Conservation (phyloP, 2,888 invertebrate species). For the Entomobrya proxima region DNA sequence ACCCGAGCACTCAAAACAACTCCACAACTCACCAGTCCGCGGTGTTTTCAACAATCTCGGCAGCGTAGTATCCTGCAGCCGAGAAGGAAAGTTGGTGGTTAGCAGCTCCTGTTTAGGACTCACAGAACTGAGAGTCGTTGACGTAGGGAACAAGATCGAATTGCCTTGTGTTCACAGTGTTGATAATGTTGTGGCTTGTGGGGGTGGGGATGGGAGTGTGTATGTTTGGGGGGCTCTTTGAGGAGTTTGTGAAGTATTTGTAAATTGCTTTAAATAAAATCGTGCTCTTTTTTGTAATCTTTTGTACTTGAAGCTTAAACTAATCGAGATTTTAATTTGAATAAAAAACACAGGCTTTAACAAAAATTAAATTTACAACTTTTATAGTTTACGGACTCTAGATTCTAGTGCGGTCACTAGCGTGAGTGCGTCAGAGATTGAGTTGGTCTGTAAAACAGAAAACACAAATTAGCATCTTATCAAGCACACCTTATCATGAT, state of each 20-base stretch:
- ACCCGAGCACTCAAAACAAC: slow-evolving; percentile 63
- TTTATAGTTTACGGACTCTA: not conserved
- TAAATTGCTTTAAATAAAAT: too few relatives aligned
- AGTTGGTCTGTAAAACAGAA: slow-evolving; percentile 27
- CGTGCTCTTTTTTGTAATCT: too few relatives aligned
- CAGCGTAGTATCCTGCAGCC: slow-evolving; percentile 70
- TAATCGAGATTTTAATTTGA: too few relatives aligned
- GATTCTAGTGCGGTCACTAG: slow-evolving; percentile 30
- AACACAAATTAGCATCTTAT: not conserved
- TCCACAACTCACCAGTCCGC: slow-evolving; percentile 70
- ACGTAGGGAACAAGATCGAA: slow-evolving; percentile 47
- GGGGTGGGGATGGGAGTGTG: slow-evolving; percentile 72
- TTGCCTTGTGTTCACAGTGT: slow-evolving; percentile 68
- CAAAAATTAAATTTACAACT: not conserved
- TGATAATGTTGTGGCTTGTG: slow-evolving; percentile 72
- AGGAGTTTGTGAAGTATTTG: not conserved
- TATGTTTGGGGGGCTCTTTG: slow-evolving; percentile 64
- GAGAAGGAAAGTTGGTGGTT: slow-evolving; percentile 70
- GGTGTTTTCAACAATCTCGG: slow-evolving; percentile 72
- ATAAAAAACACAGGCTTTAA: not conserved
- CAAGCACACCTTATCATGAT: not conserved
- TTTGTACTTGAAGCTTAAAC: too few relatives aligned
- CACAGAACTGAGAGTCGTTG: not conserved
- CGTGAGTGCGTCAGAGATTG: slow-evolving; percentile 36
- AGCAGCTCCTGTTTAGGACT: slow-evolving; percentile 68